phyloP scores from a whole-genome alignment of 2,797 vertebrate genomes.

The Allobates femoralis region DNA sequence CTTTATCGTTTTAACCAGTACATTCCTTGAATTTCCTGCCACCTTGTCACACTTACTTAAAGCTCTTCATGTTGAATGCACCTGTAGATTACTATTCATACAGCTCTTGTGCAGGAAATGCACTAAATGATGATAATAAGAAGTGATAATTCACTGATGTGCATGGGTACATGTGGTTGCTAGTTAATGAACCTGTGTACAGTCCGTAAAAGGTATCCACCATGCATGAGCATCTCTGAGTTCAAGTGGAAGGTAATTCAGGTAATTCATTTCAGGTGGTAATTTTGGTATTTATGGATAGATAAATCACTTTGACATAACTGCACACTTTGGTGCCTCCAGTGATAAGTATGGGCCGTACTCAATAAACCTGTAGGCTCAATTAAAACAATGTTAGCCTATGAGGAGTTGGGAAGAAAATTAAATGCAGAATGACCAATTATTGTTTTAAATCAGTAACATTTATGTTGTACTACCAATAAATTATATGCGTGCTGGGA shows the following conservation, averaged over 20 bases:
- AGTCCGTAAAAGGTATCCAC: slow-evolving; percentile 9
- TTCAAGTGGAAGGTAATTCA: slow-evolving; percentile 11
- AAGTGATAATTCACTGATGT: slow-evolving; percentile 6
- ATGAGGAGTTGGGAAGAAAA: slow-evolving; percentile 50
- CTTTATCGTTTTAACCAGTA: neutral
- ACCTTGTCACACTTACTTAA: neutral
- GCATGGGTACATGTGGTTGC: neutral
- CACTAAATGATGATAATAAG: neutral
- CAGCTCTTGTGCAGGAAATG: neutral
- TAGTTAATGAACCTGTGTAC: neutral
- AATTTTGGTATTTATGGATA: slow-evolving; percentile 23
- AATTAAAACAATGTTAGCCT: slow-evolving; percentile 56
- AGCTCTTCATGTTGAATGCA: neutral
- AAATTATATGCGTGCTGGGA: slow-evolving; percentile 59
- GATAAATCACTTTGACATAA: slow-evolving; percentile 51
- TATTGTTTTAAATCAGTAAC: slow-evolving; percentile 62
- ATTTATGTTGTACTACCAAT: slow-evolving; percentile 62
- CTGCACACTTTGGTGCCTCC: slow-evolving; percentile 48
- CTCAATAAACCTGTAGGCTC: slow-evolving; percentile 52
- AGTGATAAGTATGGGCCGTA: slow-evolving; percentile 49
- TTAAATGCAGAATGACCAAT: slow-evolving; percentile 61
- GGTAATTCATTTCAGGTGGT: slow-evolving; percentile 30
- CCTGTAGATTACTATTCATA: neutral
- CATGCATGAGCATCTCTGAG: slow-evolving; percentile 3
- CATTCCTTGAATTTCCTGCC: neutral